Percentiles rank a stretch among this genome's conserved stretches.
Evolutionary conservation across 2,888 invertebrate genomes (phyloP).

Genomic region (Microctonus hyperodae): DNA sequence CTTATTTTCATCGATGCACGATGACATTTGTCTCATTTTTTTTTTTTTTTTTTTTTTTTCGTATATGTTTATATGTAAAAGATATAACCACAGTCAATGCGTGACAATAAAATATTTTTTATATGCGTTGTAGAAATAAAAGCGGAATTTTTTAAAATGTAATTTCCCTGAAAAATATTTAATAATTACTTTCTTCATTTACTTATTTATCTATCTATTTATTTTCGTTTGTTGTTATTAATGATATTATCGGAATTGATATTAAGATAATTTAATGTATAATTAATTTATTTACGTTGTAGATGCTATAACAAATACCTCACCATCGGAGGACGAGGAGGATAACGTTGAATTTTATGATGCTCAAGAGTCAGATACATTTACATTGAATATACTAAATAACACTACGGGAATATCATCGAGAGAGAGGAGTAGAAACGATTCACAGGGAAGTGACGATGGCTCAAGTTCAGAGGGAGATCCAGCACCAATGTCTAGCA

Average conservation of each 20-base stretch:
- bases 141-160: not conserved
- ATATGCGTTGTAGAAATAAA: not conserved
- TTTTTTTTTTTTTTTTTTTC: not conserved
- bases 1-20: not conserved
- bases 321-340: slow-evolving; percentile 70
- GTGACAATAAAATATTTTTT: not conserved
- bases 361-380: slow-evolving; percentile 65
- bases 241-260: not conserved
- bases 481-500: slow-evolving; percentile 52
- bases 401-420: slow-evolving; percentile 50
- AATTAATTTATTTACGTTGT: slow-evolving; percentile 10
- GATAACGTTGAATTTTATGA: slow-evolving; percentile 69
- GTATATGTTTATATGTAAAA: not conserved
- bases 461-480: slow-evolving; percentile 62
- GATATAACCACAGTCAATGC: not conserved
- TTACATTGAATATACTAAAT: slow-evolving; percentile 55
- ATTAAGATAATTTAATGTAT: not conserved
- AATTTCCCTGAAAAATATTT: not conserved
- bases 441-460: slow-evolving; percentile 62
- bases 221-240: not conserved
- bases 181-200: no score
- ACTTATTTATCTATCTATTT: no score
- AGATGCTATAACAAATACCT: slow-evolving; percentile 59
- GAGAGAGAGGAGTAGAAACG: slow-evolving; percentile 57
- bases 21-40: not conserved